Conservation (phyloP, 2,888 invertebrate species). For the Chesias legatella region DNA sequence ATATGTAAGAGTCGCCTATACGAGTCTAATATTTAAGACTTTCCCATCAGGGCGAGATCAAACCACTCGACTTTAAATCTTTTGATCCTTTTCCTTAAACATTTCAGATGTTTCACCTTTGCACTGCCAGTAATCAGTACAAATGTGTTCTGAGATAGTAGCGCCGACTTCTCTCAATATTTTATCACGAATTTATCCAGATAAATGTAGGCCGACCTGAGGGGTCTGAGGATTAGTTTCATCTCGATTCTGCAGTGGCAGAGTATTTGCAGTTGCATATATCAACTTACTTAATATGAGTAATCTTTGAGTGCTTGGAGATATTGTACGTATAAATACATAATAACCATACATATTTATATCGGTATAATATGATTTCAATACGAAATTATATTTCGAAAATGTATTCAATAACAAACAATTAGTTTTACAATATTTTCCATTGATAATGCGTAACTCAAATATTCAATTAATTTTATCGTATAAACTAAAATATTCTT, state of each 20-base stretch:
- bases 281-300: constrained; percentile 17
- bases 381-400: no score
- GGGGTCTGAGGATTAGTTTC: constrained; percentile 51
- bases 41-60: no score
- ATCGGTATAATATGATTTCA: no score
- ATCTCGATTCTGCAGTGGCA: constrained; percentile 32
- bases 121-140: constrained; percentile 63
- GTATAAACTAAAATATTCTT: no score
- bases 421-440: no score
- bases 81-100: constrained; percentile 10
- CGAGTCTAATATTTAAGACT: no score
- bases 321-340: not conserved
- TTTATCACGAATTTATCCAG: constrained; percentile 70
- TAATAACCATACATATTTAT: no score
- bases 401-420: no score
- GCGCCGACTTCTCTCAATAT: constrained; percentile 61
- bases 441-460: no score
- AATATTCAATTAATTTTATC: no score
- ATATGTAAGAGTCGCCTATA: not conserved
- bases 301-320: constrained; percentile 3
- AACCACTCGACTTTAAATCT: not conserved
- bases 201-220: constrained; percentile 64
- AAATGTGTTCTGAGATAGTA: constrained; percentile 68
- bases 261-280: constrained; percentile 30
- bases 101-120: constrained; percentile 45